Evolutionary conservation across 2,797 vertebrate species (phyloP).

Genomic region (Euphonia xanthogaster): DNA sequence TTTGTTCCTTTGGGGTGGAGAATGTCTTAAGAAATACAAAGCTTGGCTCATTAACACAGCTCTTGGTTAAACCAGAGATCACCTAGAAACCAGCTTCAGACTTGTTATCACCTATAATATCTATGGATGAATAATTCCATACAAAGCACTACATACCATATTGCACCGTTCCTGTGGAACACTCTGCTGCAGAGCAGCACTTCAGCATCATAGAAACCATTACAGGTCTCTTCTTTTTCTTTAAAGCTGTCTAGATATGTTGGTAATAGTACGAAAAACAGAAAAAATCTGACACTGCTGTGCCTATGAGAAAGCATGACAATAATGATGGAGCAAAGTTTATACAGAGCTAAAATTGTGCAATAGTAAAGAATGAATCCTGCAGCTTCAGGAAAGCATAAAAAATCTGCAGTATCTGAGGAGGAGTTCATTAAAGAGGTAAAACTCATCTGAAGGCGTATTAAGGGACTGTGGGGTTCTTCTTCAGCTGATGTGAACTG

Average conservation of each 20-base stretch:
- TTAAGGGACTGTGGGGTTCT: not conserved
- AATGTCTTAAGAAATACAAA: not conserved
- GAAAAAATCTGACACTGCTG: not conserved
- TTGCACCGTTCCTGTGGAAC: not conserved
- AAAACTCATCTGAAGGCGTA: not conserved
- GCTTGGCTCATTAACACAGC: not conserved
- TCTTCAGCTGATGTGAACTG: not conserved
- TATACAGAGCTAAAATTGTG: not conserved
- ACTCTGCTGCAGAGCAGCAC: not conserved
- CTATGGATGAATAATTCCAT: not conserved
- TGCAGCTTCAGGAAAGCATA: not conserved
- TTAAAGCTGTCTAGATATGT: not conserved
- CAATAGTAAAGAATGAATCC: not conserved
- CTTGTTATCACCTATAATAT: not conserved
- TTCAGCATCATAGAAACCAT: not conserved
- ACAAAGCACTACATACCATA: not conserved
- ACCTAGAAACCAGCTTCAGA: not conserved
- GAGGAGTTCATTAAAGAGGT: not conserved
- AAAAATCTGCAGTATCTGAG: not conserved
- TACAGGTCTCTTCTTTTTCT: not conserved
- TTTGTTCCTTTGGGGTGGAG: not conserved
- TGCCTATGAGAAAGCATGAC: not conserved
- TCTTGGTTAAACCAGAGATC: not conserved
- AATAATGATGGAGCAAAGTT: not conserved
- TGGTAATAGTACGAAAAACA: not conserved